A percentile compares a stretch with the other conserved stretches of the same genome.
Conservation (phyloP, 2,113 vertebrate species). For the Potamarius usumacintae region DNA sequence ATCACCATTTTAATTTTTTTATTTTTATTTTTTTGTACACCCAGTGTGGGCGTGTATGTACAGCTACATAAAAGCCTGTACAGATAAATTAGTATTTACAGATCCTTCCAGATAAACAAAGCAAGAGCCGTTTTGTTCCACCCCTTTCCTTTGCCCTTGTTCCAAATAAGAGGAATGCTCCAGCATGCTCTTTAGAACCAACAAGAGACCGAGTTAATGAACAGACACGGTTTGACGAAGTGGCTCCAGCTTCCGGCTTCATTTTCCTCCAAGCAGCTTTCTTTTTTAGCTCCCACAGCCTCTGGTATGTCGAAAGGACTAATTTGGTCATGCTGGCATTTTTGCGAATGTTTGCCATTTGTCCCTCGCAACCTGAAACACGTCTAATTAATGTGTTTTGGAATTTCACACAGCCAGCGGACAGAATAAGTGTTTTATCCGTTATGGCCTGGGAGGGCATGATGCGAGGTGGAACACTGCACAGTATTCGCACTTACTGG, state of each 20-base stretch:
- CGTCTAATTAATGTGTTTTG: constrained; percentile 49
- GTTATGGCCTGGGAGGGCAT: constrained; percentile 26
- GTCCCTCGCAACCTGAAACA: constrained; percentile 31
- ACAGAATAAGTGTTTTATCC: constrained; percentile 14
- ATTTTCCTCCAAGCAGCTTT: constrained; percentile 15
- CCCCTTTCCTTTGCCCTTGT: constrained; percentile 18
- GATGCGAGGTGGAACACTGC: not conserved
- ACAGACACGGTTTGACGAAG: constrained; percentile 36
- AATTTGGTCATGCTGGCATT: constrained; percentile 24
- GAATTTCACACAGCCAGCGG: constrained; percentile 28
- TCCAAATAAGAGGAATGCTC: constrained; percentile 39
- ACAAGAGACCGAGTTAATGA: constrained; percentile 46
- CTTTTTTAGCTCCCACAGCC: constrained; percentile 16
- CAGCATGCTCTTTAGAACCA: constrained; percentile 44
- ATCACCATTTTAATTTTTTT: too few relatives aligned
- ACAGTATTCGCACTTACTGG: constrained; percentile 6
- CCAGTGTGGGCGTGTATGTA: constrained; percentile 51
- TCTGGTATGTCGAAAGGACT: constrained; percentile 25
- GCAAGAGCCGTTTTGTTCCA: constrained; percentile 14
- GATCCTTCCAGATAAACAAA: constrained; percentile 46
- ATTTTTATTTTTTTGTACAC: constrained; percentile 12
- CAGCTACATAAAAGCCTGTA: constrained; percentile 40
- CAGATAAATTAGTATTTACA: constrained; percentile 50
- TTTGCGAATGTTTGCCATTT: constrained; percentile 37
- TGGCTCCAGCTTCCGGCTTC: constrained; percentile 24